Percentiles rank a stretch among this genome's conserved stretches.
These are phyloP conservation scores for Panagrolaimus sp. DNA, from an alignment of 1,140 invertebrate genomes.

Conservation along the genomic window DNA sequence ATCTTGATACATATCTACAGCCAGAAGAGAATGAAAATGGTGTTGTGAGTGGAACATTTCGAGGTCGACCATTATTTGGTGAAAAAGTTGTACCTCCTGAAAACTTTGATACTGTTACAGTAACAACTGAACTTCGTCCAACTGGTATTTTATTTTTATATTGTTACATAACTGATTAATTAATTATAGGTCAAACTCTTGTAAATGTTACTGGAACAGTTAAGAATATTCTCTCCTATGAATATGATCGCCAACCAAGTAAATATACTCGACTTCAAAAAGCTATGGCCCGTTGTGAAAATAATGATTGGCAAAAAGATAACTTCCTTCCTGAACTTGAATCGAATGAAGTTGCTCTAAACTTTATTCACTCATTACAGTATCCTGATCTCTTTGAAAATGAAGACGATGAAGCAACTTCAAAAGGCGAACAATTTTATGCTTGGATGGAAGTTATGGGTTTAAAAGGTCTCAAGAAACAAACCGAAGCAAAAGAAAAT, in stretches of 20 bases:
- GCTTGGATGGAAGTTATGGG: no score
- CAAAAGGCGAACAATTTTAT: no score
- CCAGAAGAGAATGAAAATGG: neutral
- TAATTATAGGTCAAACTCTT: neutral
- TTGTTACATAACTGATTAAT: neutral
- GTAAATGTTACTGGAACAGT: neutral
- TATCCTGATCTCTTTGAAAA: no score
- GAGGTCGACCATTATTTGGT: conserved; percentile 1
- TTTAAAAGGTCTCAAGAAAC: no score
- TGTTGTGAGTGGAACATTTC: conserved; percentile 5
- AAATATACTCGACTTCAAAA: neutral
- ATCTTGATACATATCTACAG: neutral
- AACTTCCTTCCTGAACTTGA: no score
- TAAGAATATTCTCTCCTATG: neutral
- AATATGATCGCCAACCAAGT: neutral
- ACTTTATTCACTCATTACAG: no score
- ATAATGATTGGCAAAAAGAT: no score
- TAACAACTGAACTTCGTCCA: neutral
- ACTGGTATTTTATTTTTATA: neutral
- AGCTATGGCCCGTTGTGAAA: neutral
- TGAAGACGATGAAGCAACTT: no score
- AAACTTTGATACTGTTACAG: neutral
- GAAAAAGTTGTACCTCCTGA: neutral
- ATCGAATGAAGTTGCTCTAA: no score
- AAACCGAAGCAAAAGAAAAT: no score